These are phyloP conservation scores for Dorcus parallelipipedus DNA, from an alignment of 2,888 invertebrate genomes.

Conservation along the genomic window DNA sequence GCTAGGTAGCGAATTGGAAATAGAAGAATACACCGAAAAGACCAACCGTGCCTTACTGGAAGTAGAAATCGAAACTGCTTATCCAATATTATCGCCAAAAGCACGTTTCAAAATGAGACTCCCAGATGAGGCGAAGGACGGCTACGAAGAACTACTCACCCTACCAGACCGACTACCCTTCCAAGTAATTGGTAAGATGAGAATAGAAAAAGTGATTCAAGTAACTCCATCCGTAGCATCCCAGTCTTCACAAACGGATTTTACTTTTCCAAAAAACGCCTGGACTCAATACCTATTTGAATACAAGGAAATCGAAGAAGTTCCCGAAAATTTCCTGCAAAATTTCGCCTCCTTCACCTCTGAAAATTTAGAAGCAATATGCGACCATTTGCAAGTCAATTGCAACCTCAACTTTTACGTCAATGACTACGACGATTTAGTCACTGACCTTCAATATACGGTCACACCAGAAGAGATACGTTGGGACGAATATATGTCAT, in stretches of 20 bases:
- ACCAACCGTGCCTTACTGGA: slow-evolving; percentile 60
- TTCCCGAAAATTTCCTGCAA: slow-evolving; percentile 36
- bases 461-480: slow-evolving; percentile 8
- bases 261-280: slow-evolving; percentile 64
- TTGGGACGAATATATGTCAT: slow-evolving; percentile 59
- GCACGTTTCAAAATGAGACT: slow-evolving; percentile 54
- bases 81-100: slow-evolving; percentile 50
- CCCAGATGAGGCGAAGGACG: slow-evolving; percentile 61
- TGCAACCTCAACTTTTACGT: slow-evolving; percentile 57
- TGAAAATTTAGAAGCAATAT: slow-evolving; percentile 31
- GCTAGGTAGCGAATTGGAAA: slow-evolving; percentile 64
- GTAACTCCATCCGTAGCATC: slow-evolving; percentile 49
- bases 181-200: slow-evolving; percentile 54
- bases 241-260: slow-evolving; percentile 63
- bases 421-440: slow-evolving; percentile 59
- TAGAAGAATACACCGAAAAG: slow-evolving; percentile 54
- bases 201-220: slow-evolving; percentile 59
- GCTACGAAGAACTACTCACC: slow-evolving; percentile 62
- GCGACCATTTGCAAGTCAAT: slow-evolving; percentile 39
- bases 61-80: slow-evolving; percentile 65
- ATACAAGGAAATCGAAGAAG: slow-evolving; percentile 17
- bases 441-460: slow-evolving; percentile 28
- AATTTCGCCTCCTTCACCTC: slow-evolving; percentile 37
- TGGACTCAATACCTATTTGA: slow-evolving; percentile 64
- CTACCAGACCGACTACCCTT: slow-evolving; percentile 58